These are phyloP conservation scores for Enoplosus armatus DNA, from an alignment of 2,797 vertebrate genomes.

Conservation along the genomic window DNA sequence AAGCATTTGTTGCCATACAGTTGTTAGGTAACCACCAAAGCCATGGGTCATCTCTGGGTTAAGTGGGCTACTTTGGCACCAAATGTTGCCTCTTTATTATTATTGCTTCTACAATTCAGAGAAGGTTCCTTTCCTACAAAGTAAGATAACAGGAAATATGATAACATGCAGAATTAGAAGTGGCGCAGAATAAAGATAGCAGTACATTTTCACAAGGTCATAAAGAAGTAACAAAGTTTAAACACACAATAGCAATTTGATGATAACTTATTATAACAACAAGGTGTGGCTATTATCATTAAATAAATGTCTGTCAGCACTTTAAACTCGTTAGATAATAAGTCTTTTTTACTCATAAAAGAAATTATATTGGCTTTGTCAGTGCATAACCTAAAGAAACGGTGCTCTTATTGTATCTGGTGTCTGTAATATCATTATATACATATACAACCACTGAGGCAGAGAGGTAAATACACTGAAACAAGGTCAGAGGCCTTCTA, in stretches of 20 bases:
- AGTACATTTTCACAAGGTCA: background rate
- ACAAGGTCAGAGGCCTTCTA: slow-evolving; percentile 60
- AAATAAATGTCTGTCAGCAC: background rate
- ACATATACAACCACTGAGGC: background rate
- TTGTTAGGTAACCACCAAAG: slow-evolving; percentile 58
- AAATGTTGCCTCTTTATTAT: background rate
- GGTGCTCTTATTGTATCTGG: background rate
- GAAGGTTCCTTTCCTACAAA: background rate
- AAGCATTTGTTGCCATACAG: slow-evolving; percentile 46
- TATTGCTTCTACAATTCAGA: slow-evolving; percentile 5
- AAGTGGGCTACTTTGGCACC: background rate
- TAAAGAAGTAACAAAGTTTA: background rate
- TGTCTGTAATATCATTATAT: background rate
- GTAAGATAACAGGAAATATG: background rate
- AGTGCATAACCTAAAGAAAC: background rate
- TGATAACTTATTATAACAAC: background rate
- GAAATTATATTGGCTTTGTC: background rate
- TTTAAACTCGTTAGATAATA: too few relatives aligned
- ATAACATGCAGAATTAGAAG: background rate
- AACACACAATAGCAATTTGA: background rate
- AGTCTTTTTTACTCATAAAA: background rate
- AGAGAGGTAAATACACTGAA: slow-evolving; percentile 53
- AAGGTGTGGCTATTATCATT: background rate
- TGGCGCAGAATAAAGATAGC: background rate
- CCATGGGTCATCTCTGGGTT: slow-evolving; percentile 33